phyloP scores from a whole-genome alignment of 1,140 invertebrate species.

The Dendroctonus ponderosae region DNA sequence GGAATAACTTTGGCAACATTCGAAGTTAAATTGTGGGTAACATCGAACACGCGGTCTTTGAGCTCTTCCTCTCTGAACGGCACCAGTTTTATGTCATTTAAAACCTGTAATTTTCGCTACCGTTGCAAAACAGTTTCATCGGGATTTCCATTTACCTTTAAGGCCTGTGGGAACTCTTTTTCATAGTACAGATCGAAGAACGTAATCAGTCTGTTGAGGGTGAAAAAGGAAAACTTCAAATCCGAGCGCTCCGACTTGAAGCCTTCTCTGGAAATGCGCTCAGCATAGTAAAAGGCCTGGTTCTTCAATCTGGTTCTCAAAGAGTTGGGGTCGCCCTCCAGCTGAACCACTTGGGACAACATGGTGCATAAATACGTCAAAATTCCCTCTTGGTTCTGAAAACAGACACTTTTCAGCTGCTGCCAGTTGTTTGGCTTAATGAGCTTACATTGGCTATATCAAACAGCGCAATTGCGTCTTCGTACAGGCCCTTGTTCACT shows the following conservation, averaged over 20 bases:
- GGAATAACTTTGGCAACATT: conserved; percentile 77
- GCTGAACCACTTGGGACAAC: conserved; percentile 73
- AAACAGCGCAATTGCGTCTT: conserved; percentile 88
- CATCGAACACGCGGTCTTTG: conserved; percentile 66
- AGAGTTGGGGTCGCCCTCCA: conserved; percentile 60
- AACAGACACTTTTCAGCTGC: background rate
- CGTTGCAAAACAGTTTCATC: no score
- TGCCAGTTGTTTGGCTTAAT: background rate
- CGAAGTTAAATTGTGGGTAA: conserved; percentile 64
- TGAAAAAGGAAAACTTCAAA: conserved; percentile 70
- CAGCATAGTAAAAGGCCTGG: conserved; percentile 51
- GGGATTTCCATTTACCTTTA: conserved; percentile 64
- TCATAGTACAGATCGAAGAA: conserved; percentile 91
- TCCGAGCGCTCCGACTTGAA: conserved; percentile 50
- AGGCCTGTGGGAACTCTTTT: conserved; percentile 74
- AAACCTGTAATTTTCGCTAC: conserved; percentile 26
- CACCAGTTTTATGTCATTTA: conserved; percentile 58
- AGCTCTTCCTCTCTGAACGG: conserved; percentile 72
- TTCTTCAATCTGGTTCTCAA: conserved; percentile 62
- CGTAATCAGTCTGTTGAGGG: conserved; percentile 78
- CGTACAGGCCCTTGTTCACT: conserved; percentile 79
- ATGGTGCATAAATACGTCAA: conserved; percentile 76
- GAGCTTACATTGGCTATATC: conserved; percentile 74
- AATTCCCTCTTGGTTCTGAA: conserved; percentile 77
- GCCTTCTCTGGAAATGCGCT: conserved; percentile 50